Conservation (phyloP, 2,888 invertebrate species). For the Stenolophus ochropezus region DNA sequence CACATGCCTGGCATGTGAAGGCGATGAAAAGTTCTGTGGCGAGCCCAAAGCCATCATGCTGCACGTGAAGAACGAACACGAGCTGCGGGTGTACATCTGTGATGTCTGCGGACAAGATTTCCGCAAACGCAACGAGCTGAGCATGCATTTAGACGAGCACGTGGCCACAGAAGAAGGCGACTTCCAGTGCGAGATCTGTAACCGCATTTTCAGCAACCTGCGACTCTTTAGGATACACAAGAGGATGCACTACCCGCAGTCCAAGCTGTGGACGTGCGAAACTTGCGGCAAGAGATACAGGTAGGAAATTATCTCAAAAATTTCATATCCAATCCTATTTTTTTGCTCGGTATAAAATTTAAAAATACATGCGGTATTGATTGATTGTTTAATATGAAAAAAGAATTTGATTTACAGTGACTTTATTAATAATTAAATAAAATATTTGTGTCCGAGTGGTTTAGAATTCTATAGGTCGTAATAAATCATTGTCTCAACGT, state of each 20-base stretch:
- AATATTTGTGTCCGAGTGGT: too few species aligned
- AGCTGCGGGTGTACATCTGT: slow-evolving; percentile 81
- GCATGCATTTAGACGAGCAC: slow-evolving; percentile 79
- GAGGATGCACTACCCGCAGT: slow-evolving; percentile 79
- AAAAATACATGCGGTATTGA: too few species aligned
- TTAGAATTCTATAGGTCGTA: too few species aligned
- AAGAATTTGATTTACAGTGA: too few species aligned
- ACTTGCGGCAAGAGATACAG: slow-evolving; percentile 81
- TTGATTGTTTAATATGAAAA: too few species aligned
- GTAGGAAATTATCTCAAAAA: slow-evolving; percentile 70
- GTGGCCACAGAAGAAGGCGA: slow-evolving; percentile 79
- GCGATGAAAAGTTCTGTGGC: slow-evolving; percentile 71
- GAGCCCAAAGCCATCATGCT: slow-evolving; percentile 78
- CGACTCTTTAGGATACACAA: slow-evolving; percentile 79
- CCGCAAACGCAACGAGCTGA: slow-evolving; percentile 78
- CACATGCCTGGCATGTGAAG: slow-evolving; percentile 75
- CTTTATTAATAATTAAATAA: too few species aligned
- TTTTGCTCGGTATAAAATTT: not conserved
- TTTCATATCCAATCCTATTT: not conserved
- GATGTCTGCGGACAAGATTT: slow-evolving; percentile 81
- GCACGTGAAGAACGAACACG: slow-evolving; percentile 79
- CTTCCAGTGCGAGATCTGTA: slow-evolving; percentile 80
- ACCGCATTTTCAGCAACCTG: slow-evolving; percentile 78
- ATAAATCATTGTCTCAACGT: too few species aligned
- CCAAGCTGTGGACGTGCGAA: slow-evolving; percentile 79